A percentile compares a stretch with the other conserved stretches of the same genome.
These are phyloP conservation scores for Chironomus striatipennis DNA, from an alignment of 1,140 invertebrate genomes.

Conservation along the genomic window DNA sequence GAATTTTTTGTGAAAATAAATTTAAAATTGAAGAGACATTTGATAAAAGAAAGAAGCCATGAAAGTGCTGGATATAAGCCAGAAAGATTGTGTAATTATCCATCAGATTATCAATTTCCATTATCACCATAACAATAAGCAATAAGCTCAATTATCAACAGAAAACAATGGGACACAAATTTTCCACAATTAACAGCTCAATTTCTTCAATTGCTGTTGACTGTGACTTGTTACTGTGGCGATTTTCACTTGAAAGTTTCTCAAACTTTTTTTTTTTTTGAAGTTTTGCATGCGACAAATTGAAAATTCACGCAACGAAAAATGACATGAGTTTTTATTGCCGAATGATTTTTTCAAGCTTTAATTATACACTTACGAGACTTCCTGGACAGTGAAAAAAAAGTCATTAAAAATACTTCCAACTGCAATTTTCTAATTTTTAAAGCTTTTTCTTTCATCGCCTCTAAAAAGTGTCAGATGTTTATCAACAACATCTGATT, in stretches of 20 bases:
- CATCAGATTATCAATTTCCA: neutral
- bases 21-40: neutral
- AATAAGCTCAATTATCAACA: neutral
- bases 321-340: neutral
- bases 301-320: neutral
- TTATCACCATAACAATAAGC: neutral
- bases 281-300: neutral
- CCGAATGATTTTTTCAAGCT: neutral
- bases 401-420: neutral
- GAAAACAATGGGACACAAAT: conserved; percentile 1
- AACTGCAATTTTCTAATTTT: neutral
- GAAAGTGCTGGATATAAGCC: neutral
- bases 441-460: neutral
- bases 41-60: neutral
- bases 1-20: neutral
- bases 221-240: neutral
- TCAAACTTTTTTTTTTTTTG: neutral
- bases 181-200: neutral
- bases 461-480: neutral
- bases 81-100: conserved; percentile 19
- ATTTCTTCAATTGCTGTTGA: neutral
- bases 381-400: neutral
- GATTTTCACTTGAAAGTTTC: neutral
- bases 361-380: neutral
- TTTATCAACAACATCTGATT: neutral